Evolutionary conservation across 2,888 invertebrate genomes (phyloP).

Genomic region (Cordylochernes scorpioides): DNA sequence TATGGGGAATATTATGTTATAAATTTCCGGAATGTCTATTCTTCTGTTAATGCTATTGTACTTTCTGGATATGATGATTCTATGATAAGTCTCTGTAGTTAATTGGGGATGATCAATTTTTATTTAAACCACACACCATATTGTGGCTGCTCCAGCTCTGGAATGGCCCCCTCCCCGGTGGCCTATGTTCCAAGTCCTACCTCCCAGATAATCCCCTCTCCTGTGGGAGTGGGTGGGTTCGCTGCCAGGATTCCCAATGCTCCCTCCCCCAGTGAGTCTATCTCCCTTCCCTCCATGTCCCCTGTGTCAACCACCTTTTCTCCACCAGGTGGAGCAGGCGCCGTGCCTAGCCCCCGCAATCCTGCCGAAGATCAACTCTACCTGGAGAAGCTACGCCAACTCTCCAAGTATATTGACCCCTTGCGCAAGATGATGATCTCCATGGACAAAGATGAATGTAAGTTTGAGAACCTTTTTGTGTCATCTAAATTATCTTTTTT

Average conservation of each 20-base stretch:
- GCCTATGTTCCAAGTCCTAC: slow-evolving; percentile 14
- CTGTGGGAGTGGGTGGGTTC: slow-evolving; percentile 8
- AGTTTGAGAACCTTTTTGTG: too few relatives aligned
- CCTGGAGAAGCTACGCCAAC: slow-evolving; percentile 66
- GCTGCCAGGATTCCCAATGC: slow-evolving; percentile 20
- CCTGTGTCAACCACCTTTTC: too few relatives aligned
- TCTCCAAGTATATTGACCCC: slow-evolving; percentile 80
- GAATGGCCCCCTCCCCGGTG: slow-evolving; percentile 12
- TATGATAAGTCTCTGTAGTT: too few relatives aligned
- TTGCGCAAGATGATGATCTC: slow-evolving; percentile 57
- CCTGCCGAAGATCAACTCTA: slow-evolving; percentile 55
- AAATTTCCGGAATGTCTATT: too few relatives aligned
- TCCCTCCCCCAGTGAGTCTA: slow-evolving; percentile 54
- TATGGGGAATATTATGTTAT: too few relatives aligned
- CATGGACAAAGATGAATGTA: slow-evolving; percentile 22
- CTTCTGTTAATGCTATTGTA: too few relatives aligned
- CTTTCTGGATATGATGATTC: too few relatives aligned
- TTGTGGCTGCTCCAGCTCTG: slow-evolving; percentile 5
- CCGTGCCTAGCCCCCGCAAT: slow-evolving; percentile 17
- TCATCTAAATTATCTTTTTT: too few relatives aligned
- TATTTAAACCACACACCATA: too few relatives aligned
- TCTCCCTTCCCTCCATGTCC: slow-evolving; percentile 33
- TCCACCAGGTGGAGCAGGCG: slow-evolving; percentile 11
- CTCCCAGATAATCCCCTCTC: slow-evolving; percentile 15
- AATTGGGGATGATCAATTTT: too few relatives aligned